A percentile compares a stretch with the other conserved stretches of the same genome.
These are phyloP conservation scores for Aphidius ervi DNA, from an alignment of 1,140 invertebrate genomes.

Conservation along the genomic window DNA sequence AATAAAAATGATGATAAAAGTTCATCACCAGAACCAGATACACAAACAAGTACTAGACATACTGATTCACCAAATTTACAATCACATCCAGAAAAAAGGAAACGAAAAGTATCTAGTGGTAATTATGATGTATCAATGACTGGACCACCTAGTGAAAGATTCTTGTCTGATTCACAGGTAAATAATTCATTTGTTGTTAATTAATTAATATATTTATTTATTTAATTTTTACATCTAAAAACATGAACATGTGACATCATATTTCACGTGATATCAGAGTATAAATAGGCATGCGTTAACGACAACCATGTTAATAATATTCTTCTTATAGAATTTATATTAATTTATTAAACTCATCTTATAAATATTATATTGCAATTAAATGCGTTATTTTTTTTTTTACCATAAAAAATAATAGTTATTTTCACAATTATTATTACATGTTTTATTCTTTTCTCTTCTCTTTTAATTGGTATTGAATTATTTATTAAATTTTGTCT, in stretches of 20 bases:
- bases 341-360: too few relatives aligned
- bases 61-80: slow-evolving; percentile 44
- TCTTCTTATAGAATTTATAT: background rate
- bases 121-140: slow-evolving; percentile 64
- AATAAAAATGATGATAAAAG: slow-evolving; percentile 44
- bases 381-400: too few relatives aligned
- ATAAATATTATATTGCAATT: too few relatives aligned
- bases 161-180: slow-evolving; percentile 65
- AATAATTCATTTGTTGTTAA: background rate
- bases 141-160: slow-evolving; percentile 63
- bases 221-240: slow-evolving; percentile 5
- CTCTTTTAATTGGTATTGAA: slow-evolving; percentile 14
- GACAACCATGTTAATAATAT: background rate
- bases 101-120: slow-evolving; percentile 63
- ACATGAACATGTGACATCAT: slow-evolving; percentile 11
- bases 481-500: slow-evolving; percentile 14
- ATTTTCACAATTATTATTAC: background rate
- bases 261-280: slow-evolving; percentile 8
- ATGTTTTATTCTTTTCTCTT: background rate
- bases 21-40: slow-evolving; percentile 45
- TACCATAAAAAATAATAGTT: background rate
- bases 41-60: slow-evolving; percentile 37
- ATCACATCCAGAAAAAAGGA: slow-evolving; percentile 59
- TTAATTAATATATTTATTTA: background rate
- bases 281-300: slow-evolving; percentile 12